These are phyloP conservation scores for Orius insidiosus DNA, from an alignment of 1,140 invertebrate genomes.

Conservation along the genomic window DNA sequence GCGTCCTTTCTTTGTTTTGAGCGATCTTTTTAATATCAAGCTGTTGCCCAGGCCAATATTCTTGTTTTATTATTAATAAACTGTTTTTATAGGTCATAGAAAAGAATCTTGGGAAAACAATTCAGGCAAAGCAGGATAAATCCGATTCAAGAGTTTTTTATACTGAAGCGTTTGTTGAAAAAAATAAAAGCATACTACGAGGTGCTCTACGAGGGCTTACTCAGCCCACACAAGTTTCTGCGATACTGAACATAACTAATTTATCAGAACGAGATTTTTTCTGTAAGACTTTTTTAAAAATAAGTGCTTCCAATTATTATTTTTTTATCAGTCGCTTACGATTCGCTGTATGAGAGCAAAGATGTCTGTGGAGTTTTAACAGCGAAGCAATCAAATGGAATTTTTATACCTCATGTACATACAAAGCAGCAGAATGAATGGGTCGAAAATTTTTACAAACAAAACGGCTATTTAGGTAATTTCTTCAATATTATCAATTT, in stretches of 20 bases:
- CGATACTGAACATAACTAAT: constrained; percentile 59
- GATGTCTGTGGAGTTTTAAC: constrained; percentile 59
- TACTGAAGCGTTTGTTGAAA: constrained; percentile 72
- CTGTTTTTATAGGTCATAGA: constrained; percentile 37
- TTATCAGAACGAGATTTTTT: constrained; percentile 75
- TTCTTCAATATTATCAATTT: constrained; percentile 1
- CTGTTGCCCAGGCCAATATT: no score
- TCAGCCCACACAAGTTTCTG: constrained; percentile 62
- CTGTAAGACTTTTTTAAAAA: constrained; percentile 31
- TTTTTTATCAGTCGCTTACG: constrained; percentile 35
- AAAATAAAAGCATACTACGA: constrained; percentile 66
- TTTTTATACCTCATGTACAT: constrained; percentile 80
- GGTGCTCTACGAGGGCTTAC: constrained; percentile 77
- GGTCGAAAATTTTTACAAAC: constrained; percentile 80
- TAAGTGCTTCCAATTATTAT: neutral
- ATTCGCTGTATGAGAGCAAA: constrained; percentile 45
- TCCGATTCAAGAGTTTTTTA: constrained; percentile 70
- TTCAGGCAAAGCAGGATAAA: constrained; percentile 67
- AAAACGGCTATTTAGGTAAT: constrained; percentile 78
- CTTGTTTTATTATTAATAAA: neutral
- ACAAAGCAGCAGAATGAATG: constrained; percentile 74
- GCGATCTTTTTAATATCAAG: no score
- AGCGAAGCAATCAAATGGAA: constrained; percentile 54
- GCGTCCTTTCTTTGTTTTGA: no score
- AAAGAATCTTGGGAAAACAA: constrained; percentile 58